Percentiles rank a stretch among this genome's conserved stretches.
phyloP scores from a whole-genome alignment of 2,888 invertebrate species.

The Tenthredo scrophulariae region DNA sequence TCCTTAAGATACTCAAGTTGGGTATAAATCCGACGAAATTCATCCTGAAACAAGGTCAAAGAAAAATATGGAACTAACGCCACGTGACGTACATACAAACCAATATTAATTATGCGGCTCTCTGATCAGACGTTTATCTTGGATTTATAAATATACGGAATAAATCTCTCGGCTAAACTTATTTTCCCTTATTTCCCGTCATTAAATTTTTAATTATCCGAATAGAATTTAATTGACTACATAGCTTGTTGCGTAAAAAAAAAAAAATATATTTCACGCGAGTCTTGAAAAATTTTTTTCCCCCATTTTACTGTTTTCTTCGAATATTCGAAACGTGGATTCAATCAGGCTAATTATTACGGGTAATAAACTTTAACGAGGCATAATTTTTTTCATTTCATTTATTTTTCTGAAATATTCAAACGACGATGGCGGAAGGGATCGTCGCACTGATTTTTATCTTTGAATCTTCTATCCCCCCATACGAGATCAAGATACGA shows the following conservation, averaged over 20 bases:
- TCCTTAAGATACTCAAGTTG: constrained; percentile 91
- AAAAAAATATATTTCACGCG: neutral
- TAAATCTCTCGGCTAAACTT: neutral
- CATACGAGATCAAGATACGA: neutral
- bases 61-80: neutral
- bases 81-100: neutral
- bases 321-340: neutral
- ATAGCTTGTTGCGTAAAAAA: neutral
- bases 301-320: neutral
- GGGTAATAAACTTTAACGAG: no score
- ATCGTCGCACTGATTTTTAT: neutral
- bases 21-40: constrained; percentile 89
- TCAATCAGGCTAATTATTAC: no score
- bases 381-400: no score
- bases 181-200: neutral
- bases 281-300: neutral
- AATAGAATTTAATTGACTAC: neutral
- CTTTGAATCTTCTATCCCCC: neutral
- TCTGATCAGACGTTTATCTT: neutral
- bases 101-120: neutral
- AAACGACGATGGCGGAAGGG: neutral
- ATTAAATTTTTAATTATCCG: neutral
- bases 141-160: neutral
- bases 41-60: constrained; percentile 82
- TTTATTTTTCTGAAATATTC: neutral